A percentile compares a stretch with the other conserved stretches of the same genome.
Conservation (phyloP, 2,113 vertebrate genomes). For the Oncorhynchus mykiss region DNA sequence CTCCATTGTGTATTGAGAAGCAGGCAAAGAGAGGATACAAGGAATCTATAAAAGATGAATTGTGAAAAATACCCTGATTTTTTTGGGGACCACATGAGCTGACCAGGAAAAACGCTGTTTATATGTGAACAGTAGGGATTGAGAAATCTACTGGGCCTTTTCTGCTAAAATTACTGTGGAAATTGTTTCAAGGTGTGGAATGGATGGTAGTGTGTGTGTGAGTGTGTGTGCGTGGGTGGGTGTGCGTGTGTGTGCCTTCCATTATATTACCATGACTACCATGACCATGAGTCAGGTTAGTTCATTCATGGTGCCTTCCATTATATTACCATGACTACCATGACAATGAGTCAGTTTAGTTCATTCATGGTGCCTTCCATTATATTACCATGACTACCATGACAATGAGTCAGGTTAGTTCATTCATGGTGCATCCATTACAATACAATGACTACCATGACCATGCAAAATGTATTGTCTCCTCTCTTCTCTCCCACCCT, state of each 20-base stretch:
- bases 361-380: background rate
- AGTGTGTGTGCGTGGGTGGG: slow-evolving; percentile 3
- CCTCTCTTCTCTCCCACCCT: background rate
- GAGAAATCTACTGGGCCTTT: slow-evolving; percentile 32
- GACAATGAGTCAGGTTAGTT: slow-evolving; percentile 11
- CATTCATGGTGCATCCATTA: background rate
- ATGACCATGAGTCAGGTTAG: background rate
- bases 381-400: no score
- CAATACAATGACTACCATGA: background rate
- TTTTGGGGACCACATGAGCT: no score
- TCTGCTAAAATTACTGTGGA: slow-evolving; percentile 48
- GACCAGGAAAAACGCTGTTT: slow-evolving; percentile 13
- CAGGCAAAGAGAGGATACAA: no score
- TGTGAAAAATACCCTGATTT: slow-evolving; percentile 44
- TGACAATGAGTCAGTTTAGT: no score
- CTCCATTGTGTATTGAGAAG: no score
- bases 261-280: no score
- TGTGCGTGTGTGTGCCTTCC: slow-evolving; percentile 11
- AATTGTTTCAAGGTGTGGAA: slow-evolving; percentile 58
- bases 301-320: background rate
- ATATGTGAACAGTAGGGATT: slow-evolving; percentile 44
- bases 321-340: background rate
- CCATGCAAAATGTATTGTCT: background rate
- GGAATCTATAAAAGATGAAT: background rate
- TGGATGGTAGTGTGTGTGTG: slow-evolving; percentile 1